These are phyloP conservation scores for Dynastes tityus DNA, from an alignment of 2,888 invertebrate genomes.

Conservation along the genomic window DNA sequence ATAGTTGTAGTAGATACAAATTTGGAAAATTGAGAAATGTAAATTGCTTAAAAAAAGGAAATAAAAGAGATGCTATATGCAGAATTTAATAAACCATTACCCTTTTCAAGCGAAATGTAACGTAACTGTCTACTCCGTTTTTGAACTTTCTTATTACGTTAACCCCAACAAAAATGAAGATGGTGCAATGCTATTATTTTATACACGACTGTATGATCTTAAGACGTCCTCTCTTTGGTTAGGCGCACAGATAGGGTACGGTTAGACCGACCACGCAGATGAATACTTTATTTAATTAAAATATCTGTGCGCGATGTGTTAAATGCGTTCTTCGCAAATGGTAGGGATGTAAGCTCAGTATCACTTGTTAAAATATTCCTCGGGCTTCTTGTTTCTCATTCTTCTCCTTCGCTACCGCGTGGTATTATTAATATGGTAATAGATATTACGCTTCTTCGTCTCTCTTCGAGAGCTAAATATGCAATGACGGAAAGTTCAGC, in stretches of 20 bases:
- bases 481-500: background rate
- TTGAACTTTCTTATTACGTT: too few relatives aligned
- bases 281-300: constrained; percentile 46
- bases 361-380: constrained; percentile 31
- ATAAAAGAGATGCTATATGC: too few relatives aligned
- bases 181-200: too few relatives aligned
- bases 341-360: constrained; percentile 2
- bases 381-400: background rate
- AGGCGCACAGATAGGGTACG: background rate
- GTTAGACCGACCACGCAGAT: constrained; percentile 32
- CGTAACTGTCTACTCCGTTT: too few relatives aligned
- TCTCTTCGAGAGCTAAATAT: background rate
- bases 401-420: background rate
- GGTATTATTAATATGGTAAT: constrained; percentile 10
- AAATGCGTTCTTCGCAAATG: background rate
- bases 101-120: too few relatives aligned
- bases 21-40: too few relatives aligned
- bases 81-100: too few relatives aligned
- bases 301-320: constrained; percentile 35
- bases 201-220: too few relatives aligned
- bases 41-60: too few relatives aligned
- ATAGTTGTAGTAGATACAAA: too few relatives aligned
- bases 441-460: background rate
- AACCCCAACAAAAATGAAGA: too few relatives aligned
- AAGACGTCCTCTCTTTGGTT: background rate